Evolutionary conservation across 2,888 invertebrate species (phyloP), one percentile per base, ranked within the genome.

Genomic region (Azorinus chamasolen): DNA sequence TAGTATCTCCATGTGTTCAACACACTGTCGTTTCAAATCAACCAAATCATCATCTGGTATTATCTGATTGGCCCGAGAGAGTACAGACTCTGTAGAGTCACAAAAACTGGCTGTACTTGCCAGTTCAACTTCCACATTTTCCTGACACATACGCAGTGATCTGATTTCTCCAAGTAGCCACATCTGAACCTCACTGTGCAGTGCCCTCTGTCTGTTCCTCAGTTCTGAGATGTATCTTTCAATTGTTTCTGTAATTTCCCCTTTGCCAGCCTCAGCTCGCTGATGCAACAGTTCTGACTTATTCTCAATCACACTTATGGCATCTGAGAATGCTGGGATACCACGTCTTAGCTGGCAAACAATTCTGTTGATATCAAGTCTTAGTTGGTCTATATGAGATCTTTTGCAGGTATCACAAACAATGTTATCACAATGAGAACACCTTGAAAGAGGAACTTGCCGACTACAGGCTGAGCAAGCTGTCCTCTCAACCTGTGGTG

Each of bases 341-440:
- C 97, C 97, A 88, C 98, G 95, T 71, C 93, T 81, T 18, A 93
- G 84, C 77, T 92, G 93, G 64, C 86, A 97, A 92, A 97, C 96
- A 72, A 98, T 96, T 91, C 98, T 95, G 76, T 96, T 95, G 51
- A 98, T 97, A 94, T 98, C 98, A 72, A 82, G 54, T 25, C 85
- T 79, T 8, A 87, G 61, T 54, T 86, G 86, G 32, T 86, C 82
- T 63, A 88, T 83, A 65, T 90, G 89, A 18, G 79, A 98, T 93
- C 98, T 76, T 58, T 83, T 98, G 94, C 99, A 99, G 91, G 98
- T 98, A 86, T 96, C 96, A 93, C 99, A 99, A 80, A 99, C 96
- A 94, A 98, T 97, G 92, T 98, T 98, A 91, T 99, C 98, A 94
- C 99, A 99, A 93, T 99, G 99, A 27, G 96, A 96, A 93, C 99